These are phyloP conservation scores for Bombus picipes DNA, from an alignment of 1,140 invertebrate species.

Conservation along the genomic window DNA sequence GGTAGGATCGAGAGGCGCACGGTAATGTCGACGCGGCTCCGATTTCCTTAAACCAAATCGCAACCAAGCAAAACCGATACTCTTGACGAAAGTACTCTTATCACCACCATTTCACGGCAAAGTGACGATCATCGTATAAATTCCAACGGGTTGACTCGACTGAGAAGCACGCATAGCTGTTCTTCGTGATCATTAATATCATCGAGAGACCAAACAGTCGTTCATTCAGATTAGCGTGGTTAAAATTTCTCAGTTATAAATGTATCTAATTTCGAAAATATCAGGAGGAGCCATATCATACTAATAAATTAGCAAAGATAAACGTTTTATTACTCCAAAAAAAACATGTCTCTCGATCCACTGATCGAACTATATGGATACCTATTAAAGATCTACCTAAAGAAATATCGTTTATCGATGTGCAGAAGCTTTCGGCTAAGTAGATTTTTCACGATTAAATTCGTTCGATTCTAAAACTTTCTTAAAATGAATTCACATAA, in stretches of 20 bases:
- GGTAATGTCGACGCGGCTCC: neutral
- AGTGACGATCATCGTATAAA: constrained; percentile 43
- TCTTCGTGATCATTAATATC: neutral
- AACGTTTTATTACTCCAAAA: neutral
- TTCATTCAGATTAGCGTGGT: neutral
- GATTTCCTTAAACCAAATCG: constrained; percentile 11
- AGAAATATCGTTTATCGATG: neutral
- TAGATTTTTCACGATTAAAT: neutral
- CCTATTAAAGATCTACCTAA: neutral
- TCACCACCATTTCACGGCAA: constrained; percentile 9
- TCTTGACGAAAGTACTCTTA: constrained; percentile 10
- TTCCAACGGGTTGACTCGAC: constrained; percentile 7
- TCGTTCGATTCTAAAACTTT: neutral
- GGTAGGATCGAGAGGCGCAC: neutral
- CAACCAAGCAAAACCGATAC: neutral
- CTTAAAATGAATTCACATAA: neutral
- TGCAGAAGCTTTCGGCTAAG: neutral
- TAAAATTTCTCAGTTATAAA: neutral
- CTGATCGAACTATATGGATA: neutral
- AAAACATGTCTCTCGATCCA: neutral
- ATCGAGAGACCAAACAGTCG: neutral
- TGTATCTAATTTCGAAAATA: neutral
- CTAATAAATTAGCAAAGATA: neutral
- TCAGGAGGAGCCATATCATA: neutral
- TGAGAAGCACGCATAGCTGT: neutral